These are phyloP conservation scores for Machimus atricapillus DNA, from an alignment of 2,888 invertebrate genomes.

Conservation along the genomic window DNA sequence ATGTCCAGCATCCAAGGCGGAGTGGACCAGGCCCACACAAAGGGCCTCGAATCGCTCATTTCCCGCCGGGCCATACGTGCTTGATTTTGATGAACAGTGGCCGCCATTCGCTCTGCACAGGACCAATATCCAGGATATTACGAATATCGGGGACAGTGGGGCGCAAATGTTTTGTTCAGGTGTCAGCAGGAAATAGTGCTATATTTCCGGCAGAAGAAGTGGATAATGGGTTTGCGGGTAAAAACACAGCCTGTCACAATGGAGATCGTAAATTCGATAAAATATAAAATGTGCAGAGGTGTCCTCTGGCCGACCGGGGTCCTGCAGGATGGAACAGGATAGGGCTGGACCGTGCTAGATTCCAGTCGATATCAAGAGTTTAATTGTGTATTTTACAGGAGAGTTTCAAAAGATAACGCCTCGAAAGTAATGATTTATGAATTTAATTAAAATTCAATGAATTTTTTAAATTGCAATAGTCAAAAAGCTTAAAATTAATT, in stretches of 20 bases:
- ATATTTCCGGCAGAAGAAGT: conserved; percentile 11
- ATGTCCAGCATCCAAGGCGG: neutral
- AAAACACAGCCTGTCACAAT: conserved; percentile 4
- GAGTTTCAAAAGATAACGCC: neutral
- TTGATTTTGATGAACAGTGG: neutral
- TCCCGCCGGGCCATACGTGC: neutral
- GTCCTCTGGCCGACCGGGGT: neutral
- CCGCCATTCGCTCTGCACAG: neutral
- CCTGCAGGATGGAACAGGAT: neutral
- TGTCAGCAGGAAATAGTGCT: conserved; percentile 16
- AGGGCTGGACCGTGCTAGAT: neutral
- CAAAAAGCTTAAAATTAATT: neutral
- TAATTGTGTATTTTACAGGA: neutral
- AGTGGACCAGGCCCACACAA: neutral
- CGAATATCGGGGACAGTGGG: neutral
- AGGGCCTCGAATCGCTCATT: neutral
- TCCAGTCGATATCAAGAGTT: neutral
- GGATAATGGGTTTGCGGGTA: conserved; percentile 18
- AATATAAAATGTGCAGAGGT: neutral
- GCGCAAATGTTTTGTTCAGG: neutral
- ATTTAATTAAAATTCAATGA: neutral
- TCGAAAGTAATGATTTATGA: neutral
- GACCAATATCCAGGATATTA: neutral
- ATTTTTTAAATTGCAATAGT: neutral
- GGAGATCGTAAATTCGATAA: neutral